Evolutionary conservation across 2,888 invertebrate genomes (phyloP).

Genomic region (Monochamus alternatus): DNA sequence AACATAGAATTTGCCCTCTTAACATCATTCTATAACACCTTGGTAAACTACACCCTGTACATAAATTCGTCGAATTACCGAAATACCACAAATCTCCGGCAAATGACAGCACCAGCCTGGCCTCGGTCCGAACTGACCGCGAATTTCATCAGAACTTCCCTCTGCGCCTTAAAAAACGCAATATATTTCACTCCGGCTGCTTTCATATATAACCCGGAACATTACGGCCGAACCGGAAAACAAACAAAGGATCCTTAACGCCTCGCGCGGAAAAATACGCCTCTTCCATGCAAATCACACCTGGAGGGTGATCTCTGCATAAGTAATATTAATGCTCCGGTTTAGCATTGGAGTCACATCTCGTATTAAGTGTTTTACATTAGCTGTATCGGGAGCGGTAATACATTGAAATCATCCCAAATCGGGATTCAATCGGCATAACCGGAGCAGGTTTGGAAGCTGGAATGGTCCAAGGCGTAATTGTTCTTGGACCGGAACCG

Average conservation of each 20-base stretch:
- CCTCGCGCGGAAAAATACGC: neutral
- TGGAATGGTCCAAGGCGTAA: conserved; percentile 5
- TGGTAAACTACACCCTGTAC: too few species aligned
- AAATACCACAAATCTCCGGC: too few species aligned
- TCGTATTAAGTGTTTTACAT: conserved; percentile 59
- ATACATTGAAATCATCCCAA: conserved; percentile 56
- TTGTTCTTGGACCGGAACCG: neutral
- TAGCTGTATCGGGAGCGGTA: conserved; percentile 57
- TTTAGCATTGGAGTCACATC: conserved; percentile 60
- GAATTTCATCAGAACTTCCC: too few species aligned
- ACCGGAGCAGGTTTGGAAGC: conserved; percentile 11
- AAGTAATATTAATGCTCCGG: conserved; percentile 25
- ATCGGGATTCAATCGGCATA: conserved; percentile 58
- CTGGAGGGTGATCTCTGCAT: too few species aligned
- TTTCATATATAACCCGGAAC: neutral
- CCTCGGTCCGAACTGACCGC: too few species aligned
- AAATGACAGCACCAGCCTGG: too few species aligned
- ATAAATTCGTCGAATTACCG: too few species aligned
- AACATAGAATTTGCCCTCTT: too few species aligned
- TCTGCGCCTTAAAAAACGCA: neutral
- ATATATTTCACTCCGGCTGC: neutral
- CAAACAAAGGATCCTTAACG: conserved; percentile 22
- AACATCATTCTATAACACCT: too few species aligned
- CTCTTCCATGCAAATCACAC: too few species aligned
- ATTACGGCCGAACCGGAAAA: neutral